Conservation (phyloP, 2,113 vertebrate genomes). For the Gopherus evgoodei region DNA sequence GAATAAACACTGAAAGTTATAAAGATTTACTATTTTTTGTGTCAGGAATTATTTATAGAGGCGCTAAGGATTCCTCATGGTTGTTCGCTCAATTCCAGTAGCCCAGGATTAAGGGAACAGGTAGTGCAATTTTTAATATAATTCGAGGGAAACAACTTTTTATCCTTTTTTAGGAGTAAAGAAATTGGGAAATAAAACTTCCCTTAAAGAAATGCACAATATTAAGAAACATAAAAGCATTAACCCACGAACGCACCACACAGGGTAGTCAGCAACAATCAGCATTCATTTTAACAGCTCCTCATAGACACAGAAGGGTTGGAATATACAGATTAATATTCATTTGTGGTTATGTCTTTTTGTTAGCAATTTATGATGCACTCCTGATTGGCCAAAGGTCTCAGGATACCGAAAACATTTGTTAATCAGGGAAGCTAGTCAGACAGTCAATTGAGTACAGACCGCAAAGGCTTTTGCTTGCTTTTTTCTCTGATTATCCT, state of each 20-base stretch:
- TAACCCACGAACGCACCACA: neutral
- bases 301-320: neutral
- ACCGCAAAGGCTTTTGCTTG: neutral
- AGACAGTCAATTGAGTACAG: neutral
- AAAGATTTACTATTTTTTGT: neutral
- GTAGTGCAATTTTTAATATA: neutral
- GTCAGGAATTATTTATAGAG: neutral
- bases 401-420: neutral
- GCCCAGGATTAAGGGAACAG: neutral
- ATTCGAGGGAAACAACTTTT: neutral
- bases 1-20: neutral
- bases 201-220: neutral
- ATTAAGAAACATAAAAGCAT: neutral
- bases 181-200: neutral
- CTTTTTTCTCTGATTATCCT: neutral
- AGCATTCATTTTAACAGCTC: neutral
- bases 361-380: neutral
- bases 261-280: neutral
- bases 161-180: neutral
- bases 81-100: neutral
- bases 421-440: neutral
- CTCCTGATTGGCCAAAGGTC: neutral
- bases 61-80: neutral
- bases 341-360: neutral
- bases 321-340: neutral